Conservation (phyloP, 2,888 invertebrate genomes). For the Cremastobaeus sp. region DNA sequence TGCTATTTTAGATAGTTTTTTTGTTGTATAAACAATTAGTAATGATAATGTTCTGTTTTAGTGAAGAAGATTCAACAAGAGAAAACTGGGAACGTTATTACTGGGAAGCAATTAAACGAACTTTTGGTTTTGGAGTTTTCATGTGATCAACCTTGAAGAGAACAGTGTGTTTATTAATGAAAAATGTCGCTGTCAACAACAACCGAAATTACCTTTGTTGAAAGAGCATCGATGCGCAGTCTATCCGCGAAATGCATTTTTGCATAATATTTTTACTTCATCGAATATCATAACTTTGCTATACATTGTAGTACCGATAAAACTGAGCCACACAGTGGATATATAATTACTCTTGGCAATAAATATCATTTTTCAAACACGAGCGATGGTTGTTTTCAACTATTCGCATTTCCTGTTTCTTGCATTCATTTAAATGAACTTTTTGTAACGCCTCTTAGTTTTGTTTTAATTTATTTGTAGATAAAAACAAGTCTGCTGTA, state of each 20-base stretch:
- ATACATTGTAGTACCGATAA: conserved; percentile 30
- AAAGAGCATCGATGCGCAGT: conserved; percentile 15
- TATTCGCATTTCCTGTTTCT: conserved; percentile 8
- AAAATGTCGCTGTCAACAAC: conserved; percentile 52
- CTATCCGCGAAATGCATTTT: conserved; percentile 26
- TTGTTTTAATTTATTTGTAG: conserved; percentile 17
- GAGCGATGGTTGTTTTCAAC: conserved; percentile 11
- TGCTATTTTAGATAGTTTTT: conserved; percentile 77
- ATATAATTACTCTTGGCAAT: conserved; percentile 20
- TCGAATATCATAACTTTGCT: conserved; percentile 8
- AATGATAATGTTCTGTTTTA: too few relatives aligned
- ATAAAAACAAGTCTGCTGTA: neutral
- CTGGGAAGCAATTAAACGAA: conserved; percentile 95
- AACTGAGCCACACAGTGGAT: conserved; percentile 8
- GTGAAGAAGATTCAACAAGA: conserved; percentile 87
- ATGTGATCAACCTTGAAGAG: conserved; percentile 70
- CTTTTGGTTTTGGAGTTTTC: conserved; percentile 92
- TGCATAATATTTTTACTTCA: conserved; percentile 41
- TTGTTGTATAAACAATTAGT: neutral
- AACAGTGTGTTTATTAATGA: conserved; percentile 63
- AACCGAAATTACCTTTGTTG: conserved; percentile 12
- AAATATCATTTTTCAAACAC: conserved; percentile 30
- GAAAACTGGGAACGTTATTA: conserved; percentile 97
- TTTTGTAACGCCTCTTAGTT: neutral
- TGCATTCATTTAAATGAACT: conserved; percentile 1